phyloP scores from a whole-genome alignment of 2,113 vertebrate genomes.

The Nesogale talazaci region DNA sequence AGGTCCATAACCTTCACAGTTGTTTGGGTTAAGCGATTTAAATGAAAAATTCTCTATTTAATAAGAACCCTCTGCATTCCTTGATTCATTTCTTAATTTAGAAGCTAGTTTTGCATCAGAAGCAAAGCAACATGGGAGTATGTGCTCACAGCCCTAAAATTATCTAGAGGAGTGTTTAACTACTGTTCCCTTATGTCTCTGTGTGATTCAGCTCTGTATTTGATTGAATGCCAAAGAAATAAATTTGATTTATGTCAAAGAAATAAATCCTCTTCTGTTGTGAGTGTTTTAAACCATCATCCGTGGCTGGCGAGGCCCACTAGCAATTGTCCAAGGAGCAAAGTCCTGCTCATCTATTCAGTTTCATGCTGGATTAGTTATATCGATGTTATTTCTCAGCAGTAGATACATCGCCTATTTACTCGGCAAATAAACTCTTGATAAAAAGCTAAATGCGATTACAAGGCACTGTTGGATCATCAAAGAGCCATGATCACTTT shows the following conservation, averaged over 20 bases:
- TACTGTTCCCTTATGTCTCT: background rate
- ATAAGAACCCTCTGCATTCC: background rate
- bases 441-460: background rate
- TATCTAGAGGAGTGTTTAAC: background rate
- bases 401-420: background rate
- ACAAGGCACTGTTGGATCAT: background rate
- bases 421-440: background rate
- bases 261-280: background rate
- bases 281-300: background rate
- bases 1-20: background rate
- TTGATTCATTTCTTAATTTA: background rate
- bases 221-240: background rate
- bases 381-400: background rate
- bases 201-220: background rate
- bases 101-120: background rate
- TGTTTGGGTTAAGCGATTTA: background rate
- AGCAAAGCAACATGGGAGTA: background rate
- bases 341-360: background rate
- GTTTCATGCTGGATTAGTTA: background rate
- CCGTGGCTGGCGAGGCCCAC: background rate
- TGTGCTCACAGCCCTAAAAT: background rate
- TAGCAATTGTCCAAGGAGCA: background rate
- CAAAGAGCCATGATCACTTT: background rate
- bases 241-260: background rate
- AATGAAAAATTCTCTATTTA: background rate